These are phyloP conservation scores for Bombus superbus DNA, from an alignment of 1,140 invertebrate genomes.

Conservation along the genomic window DNA sequence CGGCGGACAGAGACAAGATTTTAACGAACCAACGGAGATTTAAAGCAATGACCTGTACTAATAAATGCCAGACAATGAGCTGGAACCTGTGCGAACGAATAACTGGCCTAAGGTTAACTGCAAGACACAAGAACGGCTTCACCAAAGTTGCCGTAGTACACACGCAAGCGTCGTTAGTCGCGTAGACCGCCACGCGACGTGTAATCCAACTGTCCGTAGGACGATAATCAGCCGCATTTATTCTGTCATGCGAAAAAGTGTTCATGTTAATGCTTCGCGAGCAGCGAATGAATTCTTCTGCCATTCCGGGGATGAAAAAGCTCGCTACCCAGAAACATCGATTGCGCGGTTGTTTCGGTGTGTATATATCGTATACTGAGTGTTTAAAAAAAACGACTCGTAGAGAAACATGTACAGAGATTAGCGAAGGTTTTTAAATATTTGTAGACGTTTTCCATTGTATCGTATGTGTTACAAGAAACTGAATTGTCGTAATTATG, in stretches of 20 bases:
- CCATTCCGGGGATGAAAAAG: background rate
- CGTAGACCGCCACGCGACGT: background rate
- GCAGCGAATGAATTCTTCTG: background rate
- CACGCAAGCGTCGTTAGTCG: background rate
- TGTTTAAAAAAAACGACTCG: background rate
- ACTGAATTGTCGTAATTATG: background rate
- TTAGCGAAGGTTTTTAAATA: background rate
- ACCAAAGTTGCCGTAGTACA: background rate
- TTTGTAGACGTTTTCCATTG: background rate
- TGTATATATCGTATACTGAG: background rate
- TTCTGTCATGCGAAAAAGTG: conserved; percentile 18
- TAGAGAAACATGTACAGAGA: background rate
- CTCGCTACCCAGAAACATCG: background rate
- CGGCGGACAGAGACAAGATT: conserved; percentile 15
- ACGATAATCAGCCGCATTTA: conserved; percentile 32
- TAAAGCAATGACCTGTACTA: conserved; percentile 73
- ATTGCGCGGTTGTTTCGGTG: background rate
- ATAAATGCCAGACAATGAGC: conserved; percentile 68
- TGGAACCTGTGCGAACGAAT: conserved; percentile 30
- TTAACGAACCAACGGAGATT: conserved; percentile 52
- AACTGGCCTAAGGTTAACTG: conserved; percentile 68
- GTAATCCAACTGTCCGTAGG: conserved; percentile 24
- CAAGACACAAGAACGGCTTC: conserved; percentile 59
- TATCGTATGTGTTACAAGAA: no score
- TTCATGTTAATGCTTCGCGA: background rate